Evolutionary conservation across 2,797 vertebrate species (phyloP).

Genomic region (Hydrolagus colliei): DNA sequence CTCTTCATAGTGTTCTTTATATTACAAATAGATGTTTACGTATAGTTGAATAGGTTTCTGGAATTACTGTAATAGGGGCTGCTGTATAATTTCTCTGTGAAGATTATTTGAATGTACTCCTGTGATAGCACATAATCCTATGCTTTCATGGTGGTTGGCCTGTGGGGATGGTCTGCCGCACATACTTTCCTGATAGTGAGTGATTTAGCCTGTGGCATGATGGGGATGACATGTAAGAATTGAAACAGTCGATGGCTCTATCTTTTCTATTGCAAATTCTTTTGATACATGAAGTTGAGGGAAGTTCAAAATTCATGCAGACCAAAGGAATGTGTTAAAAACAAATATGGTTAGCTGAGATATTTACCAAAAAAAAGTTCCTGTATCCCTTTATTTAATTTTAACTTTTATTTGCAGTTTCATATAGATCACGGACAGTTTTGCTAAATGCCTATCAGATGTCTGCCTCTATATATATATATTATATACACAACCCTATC

Average conservation of each 20-base stretch:
- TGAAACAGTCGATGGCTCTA: not conserved
- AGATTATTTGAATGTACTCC: not conserved
- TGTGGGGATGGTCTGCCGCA: not conserved
- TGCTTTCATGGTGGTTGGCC: not conserved
- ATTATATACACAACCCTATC: not conserved
- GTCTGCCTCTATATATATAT: not conserved
- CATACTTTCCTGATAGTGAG: not conserved
- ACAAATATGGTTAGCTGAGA: not conserved
- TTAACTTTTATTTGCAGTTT: not conserved
- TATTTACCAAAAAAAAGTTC: not conserved
- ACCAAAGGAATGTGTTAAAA: not conserved
- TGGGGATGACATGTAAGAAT: not conserved
- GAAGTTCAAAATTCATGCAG: not conserved
- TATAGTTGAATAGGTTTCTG: not conserved
- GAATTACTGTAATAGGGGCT: not conserved
- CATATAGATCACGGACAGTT: not conserved
- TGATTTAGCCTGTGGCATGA: not conserved
- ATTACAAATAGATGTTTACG: too few species aligned
- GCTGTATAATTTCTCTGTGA: not conserved
- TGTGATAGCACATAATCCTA: too few species aligned
- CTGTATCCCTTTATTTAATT: not conserved
- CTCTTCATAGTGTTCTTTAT: too few species aligned
- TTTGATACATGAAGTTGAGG: not conserved
- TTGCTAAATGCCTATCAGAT: too few species aligned
- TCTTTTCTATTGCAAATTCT: not conserved